Base-by-base conservation (phyloP, 2,888 invertebrate species). In the Euspilapteryx auroguttella region DNA sequence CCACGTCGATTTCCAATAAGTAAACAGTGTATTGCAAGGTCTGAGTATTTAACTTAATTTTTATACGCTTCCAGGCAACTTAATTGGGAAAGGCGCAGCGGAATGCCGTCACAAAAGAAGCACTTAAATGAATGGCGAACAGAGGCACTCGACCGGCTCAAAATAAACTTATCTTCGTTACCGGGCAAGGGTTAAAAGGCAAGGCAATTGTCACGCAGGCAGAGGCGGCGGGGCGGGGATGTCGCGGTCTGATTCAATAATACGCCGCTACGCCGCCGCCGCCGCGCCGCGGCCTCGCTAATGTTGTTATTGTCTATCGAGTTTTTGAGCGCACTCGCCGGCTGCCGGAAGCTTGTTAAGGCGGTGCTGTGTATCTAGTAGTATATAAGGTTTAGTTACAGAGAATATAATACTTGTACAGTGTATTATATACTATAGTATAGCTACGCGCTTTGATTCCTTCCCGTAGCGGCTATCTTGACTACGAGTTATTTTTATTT, bases 11-110 rank as follows among this genome's bases (percentile, higher is more conserved):
- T 57, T 54, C 50, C 66, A 62, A 66, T 69, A 65, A 61, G 61
- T 53, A 73, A 71, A 73, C 63, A 68, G 55, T 37, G n/a, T 49
- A 38, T 39, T 41, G 43, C 53, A 56, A 61, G 62, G 62, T 65
- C 58, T 47, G 55, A 53, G 58, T 59, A 63, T 75, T 69, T 76
- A 77, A 77, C 75, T 77, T 75, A 76, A 77, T 77, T 76, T 76
- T 76, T 76, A n/a, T n/a, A n/a, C n/a, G n/a, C n/a, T n/a, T n/a
- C n/a, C n/a, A n/a, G n/a, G 73, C 44, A 45, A 52, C 59, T 61
- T 76, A 76, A 77, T 71, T 71, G 69, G 50, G 41, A 55, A 56
- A 55, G 57, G 59, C 58, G 55, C 50, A 56, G 52, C 53, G 61
- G 56, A 68, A 69, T 69, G 56, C 51, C 58, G 56, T 57, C 66